Evolutionary conservation across 2,113 vertebrate genomes (phyloP), one percentile per base, ranked within the genome.

Genomic region (Beaufortia kweichowensis): DNA sequence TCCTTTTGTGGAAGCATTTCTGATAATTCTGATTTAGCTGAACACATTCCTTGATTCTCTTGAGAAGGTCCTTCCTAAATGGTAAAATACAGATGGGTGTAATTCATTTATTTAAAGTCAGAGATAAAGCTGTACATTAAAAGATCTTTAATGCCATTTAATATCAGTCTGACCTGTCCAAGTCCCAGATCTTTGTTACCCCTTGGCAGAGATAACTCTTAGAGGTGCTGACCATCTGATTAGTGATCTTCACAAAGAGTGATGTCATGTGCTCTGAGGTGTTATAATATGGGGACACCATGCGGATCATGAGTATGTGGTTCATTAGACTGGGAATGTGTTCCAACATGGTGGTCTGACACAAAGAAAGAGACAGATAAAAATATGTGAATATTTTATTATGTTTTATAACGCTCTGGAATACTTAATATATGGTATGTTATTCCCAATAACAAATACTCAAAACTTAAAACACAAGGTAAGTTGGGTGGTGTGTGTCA

Each of bases 201-300:
- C 87, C 92, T 79, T 91, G 89, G 57, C 43, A 63, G 19, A 95
- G 87, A 79, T 92, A 90, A 0, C 23, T 76, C 80, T 91, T 93
- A 87, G 92, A 92, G 33, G 90, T 91, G 69, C 81, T 85, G 82
- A 94, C 90, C 90, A 95, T 93, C 84, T 93, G 94, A 83, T 95
- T 95, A 39, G 94, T 94, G 85, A 95, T 87, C 84, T 94, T 95
- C 55, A 94, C 89, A 81, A 95, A 92, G 81, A 95, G 92, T 0
- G 93, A 92, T 3, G 91, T 95, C 90, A 93, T 91, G 29, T 75
- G 79, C 74, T 95, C 93, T 3, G 94, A 93, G 0, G 91, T 94
- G 84, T 94, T 92, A 85, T 94, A 94, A 86, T 90, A 91, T 0
- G 77, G 89, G 15, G 94, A 94, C 12, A 89, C 89, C 4, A 80